Evolutionary conservation across 1,140 invertebrate species (phyloP), one percentile per base, ranked within the genome.

Genomic region (Nomia melanderi): DNA sequence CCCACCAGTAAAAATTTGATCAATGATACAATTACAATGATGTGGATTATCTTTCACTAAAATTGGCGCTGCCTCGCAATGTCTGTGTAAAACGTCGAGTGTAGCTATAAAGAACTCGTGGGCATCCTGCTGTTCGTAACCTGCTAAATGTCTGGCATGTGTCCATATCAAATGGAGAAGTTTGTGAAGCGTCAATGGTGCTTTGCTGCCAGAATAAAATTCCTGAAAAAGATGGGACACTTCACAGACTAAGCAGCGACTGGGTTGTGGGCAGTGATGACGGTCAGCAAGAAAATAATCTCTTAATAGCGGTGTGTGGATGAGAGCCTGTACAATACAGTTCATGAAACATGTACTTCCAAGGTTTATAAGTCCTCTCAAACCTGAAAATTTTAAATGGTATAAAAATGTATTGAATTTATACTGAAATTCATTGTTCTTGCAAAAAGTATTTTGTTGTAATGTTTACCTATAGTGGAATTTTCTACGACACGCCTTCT

Each of bases 301-400:
- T 81, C 98, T 92, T 67, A 99, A 92, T 25, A 99, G 91, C 1
- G 98, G 98, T 8, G 98, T 99, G 88, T 99, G 98, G 59, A 98
- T 98, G 73, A 99, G 90, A 1, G 97, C 96, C 93, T 99, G 98
- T 11, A 99, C 95, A 87, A 99, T 98, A 88, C 97, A 98, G 91
- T 99, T 99, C 97, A 99, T 99, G 90, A 99, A 99, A 92, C 98
- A 99, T 1, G 99, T 99, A 80, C 98, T 98, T n/a, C 98, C 98
- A 82, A 99, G 93, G 93, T 99, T 99, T 80, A 99, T 96, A 29
- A 99, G 93, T 2, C 98, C 98, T 78, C 98, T 93, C 36, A 99
- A 91, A 44, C 98, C 95, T 93, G 73, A 62, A 88, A 84, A 25
- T 81, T 41, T 64, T n/a, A 29, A 25, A 23, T 7, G 27, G 17